Evolutionary conservation across 2,888 invertebrate species (phyloP).

Genomic region (Epinotia demarniana): DNA sequence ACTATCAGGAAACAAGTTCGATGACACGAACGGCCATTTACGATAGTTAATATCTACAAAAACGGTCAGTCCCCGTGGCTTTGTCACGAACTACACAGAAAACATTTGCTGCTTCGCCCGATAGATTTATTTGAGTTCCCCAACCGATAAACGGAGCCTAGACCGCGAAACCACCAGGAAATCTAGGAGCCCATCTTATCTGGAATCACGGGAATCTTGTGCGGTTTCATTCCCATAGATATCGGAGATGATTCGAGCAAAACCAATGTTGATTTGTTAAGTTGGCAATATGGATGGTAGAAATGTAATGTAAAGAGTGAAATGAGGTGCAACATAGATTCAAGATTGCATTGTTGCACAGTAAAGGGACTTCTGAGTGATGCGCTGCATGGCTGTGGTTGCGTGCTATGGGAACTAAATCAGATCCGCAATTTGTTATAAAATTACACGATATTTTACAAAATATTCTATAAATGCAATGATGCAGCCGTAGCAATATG

Average conservation of each 20-base stretch:
- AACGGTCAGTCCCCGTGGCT: conserved; percentile 67
- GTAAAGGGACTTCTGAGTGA: conserved; percentile 69
- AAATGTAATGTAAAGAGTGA: conserved; percentile 64
- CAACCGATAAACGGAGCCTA: conserved; percentile 75
- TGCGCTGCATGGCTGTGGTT: conserved; percentile 72
- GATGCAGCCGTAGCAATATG: conserved; percentile 19
- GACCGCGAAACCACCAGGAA: conserved; percentile 80
- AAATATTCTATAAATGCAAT: conserved; percentile 29
- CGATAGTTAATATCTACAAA: conserved; percentile 62
- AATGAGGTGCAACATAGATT: conserved; percentile 77
- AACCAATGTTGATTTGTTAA: conserved; percentile 76
- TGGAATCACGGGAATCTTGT: conserved; percentile 77
- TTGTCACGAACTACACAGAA: conserved; percentile 75
- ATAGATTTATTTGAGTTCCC: conserved; percentile 79
- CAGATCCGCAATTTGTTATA: conserved; percentile 73
- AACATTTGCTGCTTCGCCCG: conserved; percentile 70
- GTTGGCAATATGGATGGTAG: conserved; percentile 67
- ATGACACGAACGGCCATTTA: conserved; percentile 60
- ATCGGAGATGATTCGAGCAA: conserved; percentile 74
- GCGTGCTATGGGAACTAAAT: conserved; percentile 77
- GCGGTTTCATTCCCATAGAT: conserved; percentile 79
- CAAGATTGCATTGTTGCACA: conserved; percentile 80
- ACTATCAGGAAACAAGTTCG: conserved; percentile 52
- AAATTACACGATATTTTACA: conserved; percentile 55
- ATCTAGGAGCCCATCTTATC: conserved; percentile 79